Conservation (phyloP, 2,797 vertebrate genomes). For the Enoplosus armatus region DNA sequence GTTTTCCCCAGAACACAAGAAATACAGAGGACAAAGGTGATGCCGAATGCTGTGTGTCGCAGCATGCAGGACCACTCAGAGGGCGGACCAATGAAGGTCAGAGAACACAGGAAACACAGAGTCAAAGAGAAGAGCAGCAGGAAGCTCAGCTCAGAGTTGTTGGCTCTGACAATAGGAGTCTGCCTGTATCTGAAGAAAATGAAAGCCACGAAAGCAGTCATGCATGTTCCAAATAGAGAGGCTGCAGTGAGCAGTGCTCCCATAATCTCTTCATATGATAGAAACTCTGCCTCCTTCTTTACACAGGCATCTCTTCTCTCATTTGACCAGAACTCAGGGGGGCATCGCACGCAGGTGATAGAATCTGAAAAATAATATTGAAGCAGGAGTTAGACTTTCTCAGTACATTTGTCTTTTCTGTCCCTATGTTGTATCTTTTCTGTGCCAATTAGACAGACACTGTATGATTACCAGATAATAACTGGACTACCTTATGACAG, state of each 20-base stretch:
- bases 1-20: constrained; percentile 69
- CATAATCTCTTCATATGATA: constrained; percentile 43
- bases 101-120: constrained; percentile 82
- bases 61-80: constrained; percentile 83
- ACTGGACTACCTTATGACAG: not conserved
- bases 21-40: constrained; percentile 80
- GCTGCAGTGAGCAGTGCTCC: too few species aligned
- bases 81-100: constrained; percentile 82
- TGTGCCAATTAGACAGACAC: not conserved
- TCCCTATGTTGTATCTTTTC: not conserved
- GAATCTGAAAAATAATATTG: constrained; percentile 53
- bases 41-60: constrained; percentile 78
- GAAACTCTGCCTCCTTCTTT: constrained; percentile 62
- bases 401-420: not conserved
- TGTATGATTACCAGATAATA: too few species aligned
- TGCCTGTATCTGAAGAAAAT: constrained; percentile 71
- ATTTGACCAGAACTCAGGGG: constrained; percentile 59
- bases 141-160: constrained; percentile 84
- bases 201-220: constrained; percentile 60
- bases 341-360: constrained; percentile 20
- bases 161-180: constrained; percentile 69
- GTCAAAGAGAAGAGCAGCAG: constrained; percentile 82
- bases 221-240: too few species aligned
- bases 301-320: constrained; percentile 55
- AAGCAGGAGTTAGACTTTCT: not conserved